phyloP scores from a whole-genome alignment of 2,113 vertebrate species.

The Mastomys natalensis region DNA sequence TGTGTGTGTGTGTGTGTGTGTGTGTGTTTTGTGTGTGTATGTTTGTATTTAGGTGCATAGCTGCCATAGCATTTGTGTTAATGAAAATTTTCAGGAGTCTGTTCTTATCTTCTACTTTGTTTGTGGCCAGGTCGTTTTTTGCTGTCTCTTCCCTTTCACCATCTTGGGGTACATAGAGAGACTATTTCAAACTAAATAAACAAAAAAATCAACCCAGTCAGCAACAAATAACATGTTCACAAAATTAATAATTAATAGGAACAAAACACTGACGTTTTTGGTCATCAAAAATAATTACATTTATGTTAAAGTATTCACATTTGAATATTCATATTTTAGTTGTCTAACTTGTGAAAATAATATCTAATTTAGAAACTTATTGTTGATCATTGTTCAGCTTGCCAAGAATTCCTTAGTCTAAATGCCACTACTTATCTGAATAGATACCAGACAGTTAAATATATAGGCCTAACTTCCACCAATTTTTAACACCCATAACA shows the following conservation, averaged over 20 bases:
- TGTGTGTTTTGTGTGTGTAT: too few relatives aligned
- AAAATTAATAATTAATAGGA: too few relatives aligned
- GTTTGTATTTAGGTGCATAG: neutral
- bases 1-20: too few relatives aligned
- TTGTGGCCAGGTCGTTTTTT: neutral
- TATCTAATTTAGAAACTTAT: neutral
- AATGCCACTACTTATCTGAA: neutral
- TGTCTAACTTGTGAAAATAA: neutral
- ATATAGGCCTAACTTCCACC: neutral
- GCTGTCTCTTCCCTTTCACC: neutral
- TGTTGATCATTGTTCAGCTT: neutral
- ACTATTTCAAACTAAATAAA: neutral
- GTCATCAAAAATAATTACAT: neutral
- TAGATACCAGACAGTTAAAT: neutral
- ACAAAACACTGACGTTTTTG: neutral
- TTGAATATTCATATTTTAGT: neutral
- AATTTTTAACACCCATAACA: neutral
- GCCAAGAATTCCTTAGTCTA: neutral
- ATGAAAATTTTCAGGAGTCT: neutral
- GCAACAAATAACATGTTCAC: neutral
- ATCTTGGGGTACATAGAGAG: too few relatives aligned
- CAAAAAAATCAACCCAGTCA: neutral
- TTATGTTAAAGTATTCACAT: neutral
- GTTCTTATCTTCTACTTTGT: neutral
- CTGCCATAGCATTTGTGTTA: neutral